A percentile compares a stretch with the other conserved stretches of the same genome.
Conservation (phyloP, 2,113 vertebrate genomes). For the Neodontobutis hainanensis region DNA sequence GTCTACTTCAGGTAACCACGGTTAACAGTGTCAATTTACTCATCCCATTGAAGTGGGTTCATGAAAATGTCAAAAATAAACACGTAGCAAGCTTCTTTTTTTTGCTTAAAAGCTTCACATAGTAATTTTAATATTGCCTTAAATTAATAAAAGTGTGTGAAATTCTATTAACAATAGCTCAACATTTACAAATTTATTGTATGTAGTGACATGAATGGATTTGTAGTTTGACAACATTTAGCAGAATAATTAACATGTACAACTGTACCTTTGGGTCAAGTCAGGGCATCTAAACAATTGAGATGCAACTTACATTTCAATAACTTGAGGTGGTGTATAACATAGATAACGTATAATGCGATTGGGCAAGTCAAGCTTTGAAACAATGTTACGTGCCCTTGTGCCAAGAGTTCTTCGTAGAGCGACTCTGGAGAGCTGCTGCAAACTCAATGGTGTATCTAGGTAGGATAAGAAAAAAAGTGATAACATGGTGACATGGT, state of each 20-base stretch:
- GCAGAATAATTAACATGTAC: neutral
- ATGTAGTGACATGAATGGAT: neutral
- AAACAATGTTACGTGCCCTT: constrained; percentile 72
- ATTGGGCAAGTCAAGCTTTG: constrained; percentile 82
- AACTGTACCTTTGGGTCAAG: neutral
- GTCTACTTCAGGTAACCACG: too few relatives aligned
- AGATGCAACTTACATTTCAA: constrained; percentile 26
- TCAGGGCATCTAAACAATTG: neutral
- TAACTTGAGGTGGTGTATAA: constrained; percentile 67
- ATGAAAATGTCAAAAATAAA: too few relatives aligned
- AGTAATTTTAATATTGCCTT: too few relatives aligned
- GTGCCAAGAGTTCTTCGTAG: constrained; percentile 79
- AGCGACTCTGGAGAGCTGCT: constrained; percentile 86
- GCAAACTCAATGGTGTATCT: constrained; percentile 84
- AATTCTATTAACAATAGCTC: neutral
- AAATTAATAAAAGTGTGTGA: too few relatives aligned
- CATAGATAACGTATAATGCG: constrained; percentile 86
- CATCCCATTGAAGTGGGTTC: too few relatives aligned
- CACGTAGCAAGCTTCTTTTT: too few relatives aligned
- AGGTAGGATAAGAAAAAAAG: constrained; percentile 19
- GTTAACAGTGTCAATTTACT: too few relatives aligned
- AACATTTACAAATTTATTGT: neutral
- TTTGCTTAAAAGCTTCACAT: too few relatives aligned
- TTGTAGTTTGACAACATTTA: neutral
- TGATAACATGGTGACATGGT: neutral